Percentiles rank a stretch among this genome's conserved stretches.
Conservation (phyloP, 2,113 vertebrate species). For the Otocyon megalotis region DNA sequence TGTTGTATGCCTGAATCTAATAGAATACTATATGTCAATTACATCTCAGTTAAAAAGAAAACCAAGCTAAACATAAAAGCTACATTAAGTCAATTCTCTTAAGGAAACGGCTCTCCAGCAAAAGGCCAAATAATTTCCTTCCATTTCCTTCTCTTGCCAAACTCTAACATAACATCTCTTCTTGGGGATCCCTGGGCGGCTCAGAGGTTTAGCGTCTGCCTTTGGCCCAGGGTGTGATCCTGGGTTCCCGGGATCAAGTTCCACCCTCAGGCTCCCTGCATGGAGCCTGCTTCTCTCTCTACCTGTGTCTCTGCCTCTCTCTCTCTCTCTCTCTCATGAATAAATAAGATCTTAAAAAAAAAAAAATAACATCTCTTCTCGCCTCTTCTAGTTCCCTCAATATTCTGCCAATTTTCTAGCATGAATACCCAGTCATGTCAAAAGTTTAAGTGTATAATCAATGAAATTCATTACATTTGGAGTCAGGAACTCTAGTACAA, state of each 20-base stretch:
- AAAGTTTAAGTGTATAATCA: constrained; percentile 28
- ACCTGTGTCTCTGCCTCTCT: too few species aligned
- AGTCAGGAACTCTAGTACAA: constrained; percentile 1
- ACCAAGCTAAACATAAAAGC: constrained; percentile 25
- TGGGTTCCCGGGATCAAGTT: too few species aligned
- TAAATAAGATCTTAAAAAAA: too few species aligned
- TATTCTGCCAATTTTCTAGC: background rate
- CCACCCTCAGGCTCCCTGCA: too few species aligned
- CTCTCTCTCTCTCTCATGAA: too few species aligned
- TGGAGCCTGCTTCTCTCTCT: too few species aligned
- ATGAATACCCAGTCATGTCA: background rate
- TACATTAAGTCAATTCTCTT: background rate
- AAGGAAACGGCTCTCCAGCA: background rate
- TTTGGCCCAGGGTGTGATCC: too few species aligned
- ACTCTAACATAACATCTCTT: background rate
- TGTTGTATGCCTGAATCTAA: background rate
- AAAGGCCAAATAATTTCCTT: background rate
- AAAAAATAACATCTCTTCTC: background rate
- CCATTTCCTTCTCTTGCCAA: background rate
- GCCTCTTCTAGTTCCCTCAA: background rate
- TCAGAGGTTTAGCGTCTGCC: too few species aligned
- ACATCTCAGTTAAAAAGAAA: background rate
- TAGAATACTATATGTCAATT: background rate
- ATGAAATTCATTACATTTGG: background rate
- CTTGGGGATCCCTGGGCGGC: too few species aligned